Evolutionary conservation across 2,113 vertebrate species (phyloP).

Genomic region (Conger conger): DNA sequence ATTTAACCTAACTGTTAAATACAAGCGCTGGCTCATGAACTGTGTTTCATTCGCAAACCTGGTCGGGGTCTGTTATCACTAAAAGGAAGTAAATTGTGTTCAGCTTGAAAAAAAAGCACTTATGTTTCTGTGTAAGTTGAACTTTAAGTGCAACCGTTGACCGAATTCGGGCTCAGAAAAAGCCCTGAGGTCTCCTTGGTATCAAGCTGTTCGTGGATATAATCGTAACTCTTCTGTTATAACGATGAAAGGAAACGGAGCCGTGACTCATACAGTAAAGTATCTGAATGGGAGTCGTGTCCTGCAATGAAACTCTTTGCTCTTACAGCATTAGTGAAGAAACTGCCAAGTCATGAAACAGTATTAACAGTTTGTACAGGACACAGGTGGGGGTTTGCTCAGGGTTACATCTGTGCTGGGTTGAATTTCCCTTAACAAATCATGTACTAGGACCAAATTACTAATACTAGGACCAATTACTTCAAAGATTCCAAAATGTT

Average conservation of each 20-base stretch:
- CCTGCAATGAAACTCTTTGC: neutral
- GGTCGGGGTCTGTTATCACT: neutral
- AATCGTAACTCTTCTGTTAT: neutral
- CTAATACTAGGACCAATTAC: too few relatives aligned
- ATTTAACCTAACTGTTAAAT: neutral
- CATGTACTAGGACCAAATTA: neutral
- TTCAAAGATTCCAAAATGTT: too few relatives aligned
- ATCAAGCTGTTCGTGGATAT: neutral
- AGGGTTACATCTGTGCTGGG: neutral
- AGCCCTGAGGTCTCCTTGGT: neutral
- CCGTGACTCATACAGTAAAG: neutral
- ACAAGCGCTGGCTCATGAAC: neutral
- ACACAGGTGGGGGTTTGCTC: neutral
- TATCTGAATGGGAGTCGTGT: neutral
- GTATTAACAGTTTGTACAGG: neutral
- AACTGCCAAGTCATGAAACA: constrained; percentile 7
- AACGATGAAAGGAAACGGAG: neutral
- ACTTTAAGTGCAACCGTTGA: neutral
- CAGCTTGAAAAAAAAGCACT: neutral
- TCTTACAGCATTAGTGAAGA: neutral
- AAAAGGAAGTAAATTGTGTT: neutral
- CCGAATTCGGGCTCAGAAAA: neutral
- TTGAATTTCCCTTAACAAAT: neutral
- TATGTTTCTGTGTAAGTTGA: neutral
- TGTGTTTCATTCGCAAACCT: neutral